Evolutionary conservation across 2,113 vertebrate species (phyloP).

Genomic region (Oryzias curvinotus): DNA sequence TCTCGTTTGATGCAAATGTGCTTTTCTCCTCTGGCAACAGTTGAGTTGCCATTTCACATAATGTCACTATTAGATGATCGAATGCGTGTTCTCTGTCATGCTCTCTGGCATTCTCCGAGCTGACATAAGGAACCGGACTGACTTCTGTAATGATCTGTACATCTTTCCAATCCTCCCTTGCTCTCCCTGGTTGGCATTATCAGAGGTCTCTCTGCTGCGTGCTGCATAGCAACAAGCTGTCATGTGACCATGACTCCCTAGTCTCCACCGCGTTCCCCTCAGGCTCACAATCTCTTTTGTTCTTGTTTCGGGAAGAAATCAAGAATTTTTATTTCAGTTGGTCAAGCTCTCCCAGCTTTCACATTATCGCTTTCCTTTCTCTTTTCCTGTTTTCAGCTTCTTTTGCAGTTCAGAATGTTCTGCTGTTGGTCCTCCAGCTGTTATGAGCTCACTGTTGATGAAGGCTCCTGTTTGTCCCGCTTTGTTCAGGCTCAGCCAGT

Average conservation of each 20-base stretch:
- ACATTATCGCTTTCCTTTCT: too few species aligned
- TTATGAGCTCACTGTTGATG: background rate
- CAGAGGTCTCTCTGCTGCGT: conserved; percentile 21
- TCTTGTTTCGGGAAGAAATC: background rate
- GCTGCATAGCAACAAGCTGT: conserved; percentile 59
- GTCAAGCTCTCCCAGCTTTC: too few species aligned
- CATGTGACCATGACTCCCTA: conserved; percentile 41
- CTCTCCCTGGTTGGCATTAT: conserved; percentile 24
- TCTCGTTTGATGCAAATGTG: background rate
- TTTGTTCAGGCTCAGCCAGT: conserved; percentile 4
- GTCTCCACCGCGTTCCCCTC: conserved; percentile 11
- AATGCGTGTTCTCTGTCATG: background rate
- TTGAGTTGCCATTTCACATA: conserved; percentile 8
- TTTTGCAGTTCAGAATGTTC: too few species aligned
- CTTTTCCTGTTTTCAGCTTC: too few species aligned
- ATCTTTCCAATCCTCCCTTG: background rate
- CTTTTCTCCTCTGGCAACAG: background rate
- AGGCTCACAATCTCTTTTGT: conserved; percentile 5
- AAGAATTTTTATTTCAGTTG: background rate
- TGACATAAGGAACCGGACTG: conserved; percentile 18
- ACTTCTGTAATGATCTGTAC: conserved; percentile 1
- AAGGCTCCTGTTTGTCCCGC: conserved; percentile 46
- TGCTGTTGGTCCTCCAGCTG: too few species aligned
- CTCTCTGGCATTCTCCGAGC: background rate
- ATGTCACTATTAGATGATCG: conserved; percentile 10